Base-by-base conservation (phyloP, 1,140 invertebrate species). In the Coelopa frigida region DNA sequence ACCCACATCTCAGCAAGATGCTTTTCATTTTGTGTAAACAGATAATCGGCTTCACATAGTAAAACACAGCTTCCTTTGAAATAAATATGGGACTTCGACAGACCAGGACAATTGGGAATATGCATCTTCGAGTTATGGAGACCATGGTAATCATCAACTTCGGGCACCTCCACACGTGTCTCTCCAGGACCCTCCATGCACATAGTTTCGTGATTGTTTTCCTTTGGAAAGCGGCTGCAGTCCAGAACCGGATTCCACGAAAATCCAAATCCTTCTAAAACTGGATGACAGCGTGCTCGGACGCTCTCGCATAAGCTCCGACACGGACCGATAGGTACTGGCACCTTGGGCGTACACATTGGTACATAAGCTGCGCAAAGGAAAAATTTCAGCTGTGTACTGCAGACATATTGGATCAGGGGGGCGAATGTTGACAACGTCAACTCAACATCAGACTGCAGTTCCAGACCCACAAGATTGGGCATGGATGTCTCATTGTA, bases 311-410 rank as follows among this genome's bases (percentile, higher is more conserved):
- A 95, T 20, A 94, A 76, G 27, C 85, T 81, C 51, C 89, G 75
- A 68, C 94, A 98, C 1, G 91, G 91, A n/a, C 91, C 91, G 32
- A 98, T 94, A 1, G 90, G 88, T 35, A 85, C 77, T n/a, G 85
- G 74, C 15, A 94, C 89, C 70, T 94, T 92, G 59, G 92, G 87
- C 4, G 91, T 94, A 72, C 94, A 98, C 90, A 96, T 94, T n/a
- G 94, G 94, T 24, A 90, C 86, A 65, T 94, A 94, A 10, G 93
- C 89, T 14, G 89, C 85, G 72, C 94, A 98, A 40, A 98, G 72
- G 73, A 98, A 95, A 57, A 97, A 79, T 59, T 87, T 84, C 36
- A 98, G 70, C 63, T 94, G 87, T 1, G 83, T 81, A 39, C 82
- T 92, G 72, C 94, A 97, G 24, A 90, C 88, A 71, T 92, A 95